Evolutionary conservation across 1,140 invertebrate species (phyloP), one percentile per base, ranked within the genome.

Genomic region (Cherax quadricarinatus): DNA sequence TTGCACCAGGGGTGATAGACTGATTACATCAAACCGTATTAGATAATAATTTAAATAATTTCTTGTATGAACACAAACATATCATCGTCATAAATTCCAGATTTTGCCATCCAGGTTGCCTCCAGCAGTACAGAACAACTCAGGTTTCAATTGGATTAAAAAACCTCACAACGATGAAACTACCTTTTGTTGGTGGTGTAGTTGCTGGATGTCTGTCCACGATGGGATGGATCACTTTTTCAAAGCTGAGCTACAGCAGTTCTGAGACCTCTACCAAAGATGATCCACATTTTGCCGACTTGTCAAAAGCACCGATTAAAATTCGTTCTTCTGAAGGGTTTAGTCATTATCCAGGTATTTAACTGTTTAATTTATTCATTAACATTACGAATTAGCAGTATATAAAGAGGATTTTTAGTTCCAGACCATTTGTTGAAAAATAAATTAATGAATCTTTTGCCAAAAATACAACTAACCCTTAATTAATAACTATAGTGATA

Each of bases 161-260:
- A 3, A 9, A 30, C 12, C 3, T 30, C 1, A 7, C 21, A 5
- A 81, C 10, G 79, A 81, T 81, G 79, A 49, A 57, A 30, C 16
- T 49, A 21, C 48, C 79, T 9, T 86, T 86, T n/a, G 24, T 49
- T n/a, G 48, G 84, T 30, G 84, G 84, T 70, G 14, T 86, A 24
- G 84, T 73, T 18, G 84, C 48, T 24, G 84, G 84, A 24, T 86
- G 84, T 86, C 62, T 86, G 21, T 62, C 84, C 24, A 73, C 84
- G 9, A 62, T 51, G 4, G 84, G 84, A n/a, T 12, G 70, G 12
- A 60, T 73, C 24, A 86, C 18, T 49, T 21, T 86, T 3, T 21
- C 41, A 18, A 86, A 70, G 30, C 48, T 70, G 3, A 3, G 51
- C 18, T 12, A 12, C 18, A 21, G 48, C 4, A 51, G 41, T 86